Evolutionary conservation across 2,113 vertebrate genomes (phyloP), one percentile per base, ranked within the genome.

Genomic region (Xenus cinereus): DNA sequence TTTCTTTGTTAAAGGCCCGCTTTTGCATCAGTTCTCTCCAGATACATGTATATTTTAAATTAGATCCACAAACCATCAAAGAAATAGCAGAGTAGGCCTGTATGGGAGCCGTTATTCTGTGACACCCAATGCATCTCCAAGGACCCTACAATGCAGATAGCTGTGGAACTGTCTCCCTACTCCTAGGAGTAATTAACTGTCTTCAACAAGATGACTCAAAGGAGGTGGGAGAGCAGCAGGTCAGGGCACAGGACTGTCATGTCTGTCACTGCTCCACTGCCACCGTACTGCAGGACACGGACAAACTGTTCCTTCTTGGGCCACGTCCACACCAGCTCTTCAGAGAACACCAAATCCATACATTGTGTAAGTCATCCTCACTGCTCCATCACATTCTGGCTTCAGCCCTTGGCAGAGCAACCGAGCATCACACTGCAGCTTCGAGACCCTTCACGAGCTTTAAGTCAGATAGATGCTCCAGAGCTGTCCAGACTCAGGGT

Each of bases 81-180:
- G 23, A 35, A 28, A 35, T 1, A 35, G 54, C 51, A 50, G 41
- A 21, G 51, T 0, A 37, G 19, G 0, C 26, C 50, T n/a, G 11
- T 6, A 21, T 0, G 4, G 73, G 28, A 57, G 7, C 15, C 11
- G 1, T n/a, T 33, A 17, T n/a, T 21, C n/a, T 5, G 11, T 2
- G 45, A 32, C 39, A 28, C 12, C 54, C 59, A 20, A 9, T 30
- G 53, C 54, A 39, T 3, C 66, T 22, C 28, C 74, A 14, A 21
- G 63, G 62, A 41, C 20, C 0, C 4, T 11, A 7, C 43, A 21
- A 11, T 3, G 6, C 71, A 71, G 82, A 14, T 14, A 77, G 19
- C 45, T 14, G 54, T 8, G 37, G 14, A 30, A 57, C n/a, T 7
- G 8, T 1, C n/a, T n/a, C 84, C 62, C 56, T 62, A 1, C 51